Conservation (phyloP, 2,888 invertebrate genomes). For the Drosophila vallismaia region DNA sequence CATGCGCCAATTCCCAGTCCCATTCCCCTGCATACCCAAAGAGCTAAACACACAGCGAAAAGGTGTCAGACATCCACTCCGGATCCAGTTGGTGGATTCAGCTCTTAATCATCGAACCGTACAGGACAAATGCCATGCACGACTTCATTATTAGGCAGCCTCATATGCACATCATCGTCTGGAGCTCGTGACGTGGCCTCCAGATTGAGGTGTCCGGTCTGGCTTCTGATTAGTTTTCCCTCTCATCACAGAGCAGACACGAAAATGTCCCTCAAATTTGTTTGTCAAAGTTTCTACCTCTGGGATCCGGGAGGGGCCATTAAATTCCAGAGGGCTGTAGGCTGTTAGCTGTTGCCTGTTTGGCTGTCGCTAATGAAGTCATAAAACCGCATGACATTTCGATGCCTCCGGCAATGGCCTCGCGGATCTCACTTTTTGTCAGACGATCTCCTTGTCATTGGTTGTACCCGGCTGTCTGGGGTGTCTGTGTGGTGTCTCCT, state of each 20-base stretch:
- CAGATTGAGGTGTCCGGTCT: slow-evolving; percentile 35
- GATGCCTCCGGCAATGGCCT: slow-evolving; percentile 54
- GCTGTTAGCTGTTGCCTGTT: slow-evolving; percentile 16
- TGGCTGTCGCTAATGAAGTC: slow-evolving; percentile 82
- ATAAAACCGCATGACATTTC: slow-evolving; percentile 83
- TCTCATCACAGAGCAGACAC: slow-evolving; percentile 43
- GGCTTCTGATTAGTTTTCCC: slow-evolving; percentile 70
- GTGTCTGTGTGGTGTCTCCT: slow-evolving; percentile 40
- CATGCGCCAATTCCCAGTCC: slow-evolving; percentile 51
- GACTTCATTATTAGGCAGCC: slow-evolving; percentile 74
- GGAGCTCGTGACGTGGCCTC: slow-evolving; percentile 64
- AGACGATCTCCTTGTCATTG: slow-evolving; percentile 56
- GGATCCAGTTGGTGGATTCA: slow-evolving; percentile 26
- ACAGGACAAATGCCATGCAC: slow-evolving; percentile 68
- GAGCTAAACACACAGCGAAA: slow-evolving; percentile 34
- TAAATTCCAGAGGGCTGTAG: slow-evolving; percentile 55
- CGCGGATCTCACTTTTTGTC: slow-evolving; percentile 67
- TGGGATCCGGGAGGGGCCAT: slow-evolving; percentile 43
- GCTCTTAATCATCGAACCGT: slow-evolving; percentile 62
- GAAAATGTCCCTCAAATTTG: slow-evolving; percentile 73
- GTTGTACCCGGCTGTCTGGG: slow-evolving; percentile 9
- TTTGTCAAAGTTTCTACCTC: slow-evolving; percentile 47
- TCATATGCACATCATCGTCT: slow-evolving; percentile 66
- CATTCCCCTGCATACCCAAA: slow-evolving; percentile 5
- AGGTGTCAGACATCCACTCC: slow-evolving; percentile 64